Evolutionary conservation across 1,140 invertebrate genomes (phyloP).

Genomic region (Hestina assimilis): DNA sequence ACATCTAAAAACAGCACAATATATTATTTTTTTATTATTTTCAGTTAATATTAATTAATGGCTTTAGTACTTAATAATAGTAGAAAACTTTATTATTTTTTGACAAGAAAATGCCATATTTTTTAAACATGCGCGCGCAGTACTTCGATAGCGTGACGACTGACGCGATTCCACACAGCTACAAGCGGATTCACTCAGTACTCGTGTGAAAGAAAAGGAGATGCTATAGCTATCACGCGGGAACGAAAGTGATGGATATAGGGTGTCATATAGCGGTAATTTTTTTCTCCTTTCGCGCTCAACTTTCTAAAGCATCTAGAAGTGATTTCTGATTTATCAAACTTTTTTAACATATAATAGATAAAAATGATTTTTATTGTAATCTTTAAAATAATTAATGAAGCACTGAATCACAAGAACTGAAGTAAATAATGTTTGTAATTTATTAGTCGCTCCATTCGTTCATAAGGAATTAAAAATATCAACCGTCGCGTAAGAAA

Average conservation of each 20-base stretch:
- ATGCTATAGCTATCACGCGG: conserved; percentile 21
- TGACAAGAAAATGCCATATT: conserved; percentile 32
- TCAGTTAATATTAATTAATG: conserved; percentile 3
- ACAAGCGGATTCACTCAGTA: conserved; percentile 35
- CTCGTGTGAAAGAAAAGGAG: conserved; percentile 44
- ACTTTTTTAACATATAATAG: conserved; percentile 10
- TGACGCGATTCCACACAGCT: conserved; percentile 39
- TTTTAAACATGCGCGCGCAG: conserved; percentile 51
- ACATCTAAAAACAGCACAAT: conserved; percentile 12
- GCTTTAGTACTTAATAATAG: conserved; percentile 11
- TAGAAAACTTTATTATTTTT: conserved; percentile 24
- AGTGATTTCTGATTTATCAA: conserved; percentile 36
- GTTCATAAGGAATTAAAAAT: too few relatives aligned
- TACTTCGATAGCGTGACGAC: conserved; percentile 42
- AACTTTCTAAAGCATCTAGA: conserved; percentile 69
- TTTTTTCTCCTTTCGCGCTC: conserved; percentile 74
- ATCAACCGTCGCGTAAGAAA: too few relatives aligned
- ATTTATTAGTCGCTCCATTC: too few relatives aligned
- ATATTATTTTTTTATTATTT: conserved; percentile 6
- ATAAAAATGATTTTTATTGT: too few relatives aligned
- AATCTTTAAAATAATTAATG: too few relatives aligned
- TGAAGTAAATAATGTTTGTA: too few relatives aligned
- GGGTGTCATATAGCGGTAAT: conserved; percentile 70
- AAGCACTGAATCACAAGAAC: too few relatives aligned
- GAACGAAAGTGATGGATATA: conserved; percentile 51